Evolutionary conservation across 92 coral and sea anemone genomes (phyloP), one percentile per base, ranked within the genome.

Genomic region (Blastomussa wellsi): DNA sequence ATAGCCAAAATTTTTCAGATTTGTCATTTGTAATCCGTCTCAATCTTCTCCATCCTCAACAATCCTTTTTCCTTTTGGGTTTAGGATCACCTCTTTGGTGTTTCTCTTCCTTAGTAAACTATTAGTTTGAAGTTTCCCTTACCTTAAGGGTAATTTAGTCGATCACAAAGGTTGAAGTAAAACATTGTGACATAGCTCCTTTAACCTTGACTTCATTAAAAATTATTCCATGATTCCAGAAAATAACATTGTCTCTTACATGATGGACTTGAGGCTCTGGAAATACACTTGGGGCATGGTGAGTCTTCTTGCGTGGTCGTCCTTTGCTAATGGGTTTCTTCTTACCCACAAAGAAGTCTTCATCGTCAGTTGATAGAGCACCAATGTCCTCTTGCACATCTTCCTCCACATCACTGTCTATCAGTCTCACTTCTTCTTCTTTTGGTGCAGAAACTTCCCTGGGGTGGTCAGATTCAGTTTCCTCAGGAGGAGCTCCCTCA

Each of bases 341-440:
- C 36, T 84, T 78, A 55, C 85, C 80, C 36, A 86, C 48, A 26
- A 81, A 92, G 81, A 77, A 86, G 2, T 94, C 98, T 26, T 94
- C 98, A 11, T 94, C 98, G 82, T 92, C 98, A n/a, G 95, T 84
- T 15, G 93, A 91, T 67, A 94, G 10, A 9, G 90, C 80, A 35
- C 90, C 93, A 41, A 67, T 60, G 60, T 90, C 92, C 5, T 93
- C 97, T 28, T 77, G 83, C 32, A 64, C 80, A 26, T 92, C 98
- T 36, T 92, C 98, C 48, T 90, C 95, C 11, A 60, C 57, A 33
- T 83, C 92, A 62, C 92, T 90, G 8, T 70, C 86, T 37, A 76
- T 92, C n/a, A 89, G 36, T 49, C 70, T 66, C 53, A 76, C 32
- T 29, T 92, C 98, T 15, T 92, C 92, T 24, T 90, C 91, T n/a